Percentiles rank a stretch among this genome's conserved stretches.
phyloP scores from a whole-genome alignment of 2,113 vertebrate species.

The Cnemophilus loriae region DNA sequence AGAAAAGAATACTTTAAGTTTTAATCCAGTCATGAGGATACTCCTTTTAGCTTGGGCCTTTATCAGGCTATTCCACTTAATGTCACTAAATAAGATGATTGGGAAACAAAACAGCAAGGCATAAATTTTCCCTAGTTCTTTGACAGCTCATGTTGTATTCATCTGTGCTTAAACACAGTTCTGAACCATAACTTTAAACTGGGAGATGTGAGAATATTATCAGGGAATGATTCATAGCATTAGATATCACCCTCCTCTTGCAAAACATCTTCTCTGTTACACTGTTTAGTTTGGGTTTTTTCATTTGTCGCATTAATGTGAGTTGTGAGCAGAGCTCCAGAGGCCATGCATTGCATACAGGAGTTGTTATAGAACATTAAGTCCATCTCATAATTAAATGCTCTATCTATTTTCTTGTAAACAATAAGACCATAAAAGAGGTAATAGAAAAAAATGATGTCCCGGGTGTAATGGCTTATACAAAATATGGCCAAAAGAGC shows the following conservation, averaged over 20 bases:
- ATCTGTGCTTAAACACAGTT: neutral
- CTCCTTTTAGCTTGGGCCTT: neutral
- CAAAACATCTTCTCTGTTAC: neutral
- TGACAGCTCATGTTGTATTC: neutral
- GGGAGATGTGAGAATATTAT: neutral
- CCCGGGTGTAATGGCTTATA: slow-evolving; percentile 10
- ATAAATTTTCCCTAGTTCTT: neutral
- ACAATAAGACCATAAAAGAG: slow-evolving; percentile 60
- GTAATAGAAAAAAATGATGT: slow-evolving; percentile 58
- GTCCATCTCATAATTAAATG: slow-evolving; percentile 60
- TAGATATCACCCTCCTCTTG: neutral
- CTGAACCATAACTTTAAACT: neutral
- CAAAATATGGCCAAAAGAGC: slow-evolving; percentile 27
- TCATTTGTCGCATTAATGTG: slow-evolving; percentile 27
- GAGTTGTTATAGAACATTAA: slow-evolving; percentile 62
- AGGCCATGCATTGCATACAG: slow-evolving; percentile 28
- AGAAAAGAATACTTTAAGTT: neutral
- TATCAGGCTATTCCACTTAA: neutral
- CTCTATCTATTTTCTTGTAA: slow-evolving; percentile 66
- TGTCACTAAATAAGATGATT: neutral
- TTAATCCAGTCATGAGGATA: neutral
- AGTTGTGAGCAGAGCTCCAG: slow-evolving; percentile 48
- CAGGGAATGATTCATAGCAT: neutral
- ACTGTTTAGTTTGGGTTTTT: neutral
- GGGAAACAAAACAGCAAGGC: neutral